Conservation (phyloP, 2,888 invertebrate genomes). For the Seladonia tumulorum region DNA sequence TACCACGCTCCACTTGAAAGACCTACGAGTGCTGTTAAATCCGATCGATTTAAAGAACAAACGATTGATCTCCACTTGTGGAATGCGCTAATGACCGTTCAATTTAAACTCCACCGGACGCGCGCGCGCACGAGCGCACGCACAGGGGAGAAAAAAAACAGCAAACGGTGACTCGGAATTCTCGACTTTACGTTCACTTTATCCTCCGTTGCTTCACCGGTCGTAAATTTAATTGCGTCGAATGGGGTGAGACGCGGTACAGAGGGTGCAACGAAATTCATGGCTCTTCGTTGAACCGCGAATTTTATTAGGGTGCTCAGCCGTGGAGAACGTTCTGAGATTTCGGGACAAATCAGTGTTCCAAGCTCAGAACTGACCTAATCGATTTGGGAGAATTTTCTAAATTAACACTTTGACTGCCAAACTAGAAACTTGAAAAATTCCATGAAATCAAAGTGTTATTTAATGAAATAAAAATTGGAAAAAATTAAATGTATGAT, state of each 20-base stretch:
- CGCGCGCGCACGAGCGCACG: not conserved
- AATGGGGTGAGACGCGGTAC: not conserved
- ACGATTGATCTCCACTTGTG: slow-evolving; percentile 21
- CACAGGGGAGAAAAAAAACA: not conserved
- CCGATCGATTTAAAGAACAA: slow-evolving; percentile 32
- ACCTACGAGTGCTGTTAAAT: slow-evolving; percentile 3
- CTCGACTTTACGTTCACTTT: not conserved
- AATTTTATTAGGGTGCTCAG: not conserved
- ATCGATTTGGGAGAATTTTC: not conserved
- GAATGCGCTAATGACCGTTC: slow-evolving; percentile 27
- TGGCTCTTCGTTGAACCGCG: not conserved
- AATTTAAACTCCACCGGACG: not conserved
- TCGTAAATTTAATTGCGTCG: not conserved
- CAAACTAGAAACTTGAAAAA: too few species aligned
- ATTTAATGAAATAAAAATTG: too few species aligned
- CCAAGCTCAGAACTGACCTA: not conserved
- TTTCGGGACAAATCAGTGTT: not conserved
- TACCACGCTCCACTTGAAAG: slow-evolving; percentile 6
- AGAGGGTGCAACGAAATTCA: not conserved
- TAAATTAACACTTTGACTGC: too few species aligned
- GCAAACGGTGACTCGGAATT: not conserved
- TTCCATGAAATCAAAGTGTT: too few species aligned
- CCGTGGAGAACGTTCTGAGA: not conserved
- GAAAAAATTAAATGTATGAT: too few species aligned
- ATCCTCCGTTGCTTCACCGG: not conserved